phyloP scores from a whole-genome alignment of 2,888 invertebrate species.

The Dasysyrphus tricinctus region DNA sequence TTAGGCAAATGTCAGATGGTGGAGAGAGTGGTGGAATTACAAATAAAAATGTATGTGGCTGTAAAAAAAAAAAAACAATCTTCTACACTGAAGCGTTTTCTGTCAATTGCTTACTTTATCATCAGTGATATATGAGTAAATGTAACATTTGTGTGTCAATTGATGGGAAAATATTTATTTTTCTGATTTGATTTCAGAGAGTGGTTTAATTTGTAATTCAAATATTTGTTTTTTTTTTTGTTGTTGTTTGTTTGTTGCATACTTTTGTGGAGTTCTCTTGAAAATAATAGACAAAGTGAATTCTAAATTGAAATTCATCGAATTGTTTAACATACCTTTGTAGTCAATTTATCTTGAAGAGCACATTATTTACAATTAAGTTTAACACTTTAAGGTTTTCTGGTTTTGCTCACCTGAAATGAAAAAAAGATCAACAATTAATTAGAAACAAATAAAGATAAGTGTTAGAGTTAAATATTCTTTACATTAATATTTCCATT shows the following conservation, averaged over 20 bases:
- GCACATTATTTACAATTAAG: neutral
- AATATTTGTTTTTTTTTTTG: slow-evolving; percentile 40
- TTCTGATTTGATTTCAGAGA: slow-evolving; percentile 38
- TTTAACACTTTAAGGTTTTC: neutral
- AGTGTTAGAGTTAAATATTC: no score
- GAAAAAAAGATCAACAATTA: neutral
- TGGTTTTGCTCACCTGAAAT: slow-evolving; percentile 29
- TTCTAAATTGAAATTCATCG: slow-evolving; percentile 20
- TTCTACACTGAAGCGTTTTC: neutral
- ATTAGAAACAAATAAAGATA: neutral
- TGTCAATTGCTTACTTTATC: slow-evolving; percentile 23
- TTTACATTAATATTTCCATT: no score
- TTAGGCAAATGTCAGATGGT: slow-evolving; percentile 52
- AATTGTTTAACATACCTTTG: slow-evolving; percentile 34
- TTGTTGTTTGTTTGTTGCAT: no score
- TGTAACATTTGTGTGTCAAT: slow-evolving; percentile 50
- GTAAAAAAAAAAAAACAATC: slow-evolving; percentile 16
- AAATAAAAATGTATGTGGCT: neutral
- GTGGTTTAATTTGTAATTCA: slow-evolving; percentile 66
- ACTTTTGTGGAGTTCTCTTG: slow-evolving; percentile 3
- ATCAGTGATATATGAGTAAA: slow-evolving; percentile 18
- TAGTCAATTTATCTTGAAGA: slow-evolving; percentile 5
- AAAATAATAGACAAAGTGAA: neutral
- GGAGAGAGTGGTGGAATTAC: neutral
- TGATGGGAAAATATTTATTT: slow-evolving; percentile 52